Conservation (phyloP, 2,797 vertebrate genomes). For the Alfaro cultratus region DNA sequence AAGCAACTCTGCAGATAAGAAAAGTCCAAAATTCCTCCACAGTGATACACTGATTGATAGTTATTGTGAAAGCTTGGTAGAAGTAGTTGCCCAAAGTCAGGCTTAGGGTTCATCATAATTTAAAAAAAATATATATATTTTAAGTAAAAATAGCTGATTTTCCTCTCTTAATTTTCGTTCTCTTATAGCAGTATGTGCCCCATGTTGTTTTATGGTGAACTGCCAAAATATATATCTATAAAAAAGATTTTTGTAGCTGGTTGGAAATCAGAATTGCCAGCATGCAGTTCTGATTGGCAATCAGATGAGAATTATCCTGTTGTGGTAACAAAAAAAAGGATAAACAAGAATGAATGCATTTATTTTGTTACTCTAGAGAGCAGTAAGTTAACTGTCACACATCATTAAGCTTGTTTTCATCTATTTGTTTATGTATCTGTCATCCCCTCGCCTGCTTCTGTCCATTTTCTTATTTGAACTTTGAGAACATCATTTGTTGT, state of each 20-base stretch:
- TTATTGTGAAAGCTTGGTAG: background rate
- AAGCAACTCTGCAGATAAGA: background rate
- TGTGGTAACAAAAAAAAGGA: background rate
- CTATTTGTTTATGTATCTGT: background rate
- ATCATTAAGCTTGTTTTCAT: background rate
- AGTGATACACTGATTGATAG: too few relatives aligned
- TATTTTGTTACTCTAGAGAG: background rate
- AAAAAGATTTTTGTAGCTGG: background rate
- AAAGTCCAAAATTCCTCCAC: background rate
- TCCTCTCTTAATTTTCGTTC: background rate
- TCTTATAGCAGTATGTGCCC: background rate
- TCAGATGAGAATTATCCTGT: too few relatives aligned
- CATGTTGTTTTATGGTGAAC: background rate
- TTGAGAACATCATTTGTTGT: background rate
- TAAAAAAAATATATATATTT: too few relatives aligned
- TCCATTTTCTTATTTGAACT: background rate
- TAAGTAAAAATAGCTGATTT: background rate
- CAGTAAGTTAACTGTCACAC: background rate
- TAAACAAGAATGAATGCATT: background rate
- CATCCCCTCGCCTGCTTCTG: background rate
- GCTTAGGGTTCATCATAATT: background rate
- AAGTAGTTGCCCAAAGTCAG: background rate
- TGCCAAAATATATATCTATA: background rate
- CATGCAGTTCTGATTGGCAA: background rate
- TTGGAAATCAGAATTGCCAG: background rate